phyloP scores from a whole-genome alignment of 2,113 vertebrate genomes.

The Eupsittula cactorum region DNA sequence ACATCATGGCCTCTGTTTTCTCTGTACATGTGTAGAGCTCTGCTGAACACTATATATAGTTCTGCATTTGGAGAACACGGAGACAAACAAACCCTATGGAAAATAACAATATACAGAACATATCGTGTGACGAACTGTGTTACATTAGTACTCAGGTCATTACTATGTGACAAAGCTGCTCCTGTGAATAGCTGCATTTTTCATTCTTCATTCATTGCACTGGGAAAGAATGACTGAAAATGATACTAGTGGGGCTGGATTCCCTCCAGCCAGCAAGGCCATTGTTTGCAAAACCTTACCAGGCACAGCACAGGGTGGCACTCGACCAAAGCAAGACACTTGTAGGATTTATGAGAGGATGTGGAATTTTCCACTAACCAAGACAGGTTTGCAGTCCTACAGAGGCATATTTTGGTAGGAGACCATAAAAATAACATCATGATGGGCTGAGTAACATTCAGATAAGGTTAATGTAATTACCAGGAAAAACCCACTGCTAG shows the following conservation, averaged over 20 bases:
- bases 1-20: background rate
- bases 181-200: conserved; percentile 51
- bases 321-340: background rate
- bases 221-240: conserved; percentile 24
- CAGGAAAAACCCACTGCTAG: conserved; percentile 4
- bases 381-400: background rate
- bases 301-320: background rate
- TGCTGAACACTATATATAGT: background rate
- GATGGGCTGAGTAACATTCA: conserved; percentile 14
- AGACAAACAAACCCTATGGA: background rate
- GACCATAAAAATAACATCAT: background rate
- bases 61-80: background rate
- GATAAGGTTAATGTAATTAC: conserved; percentile 33
- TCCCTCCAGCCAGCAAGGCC: background rate
- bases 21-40: background rate
- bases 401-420: background rate
- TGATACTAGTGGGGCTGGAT: background rate
- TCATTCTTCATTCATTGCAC: conserved; percentile 60
- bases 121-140: background rate
- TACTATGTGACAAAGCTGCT: conserved; percentile 12
- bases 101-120: background rate
- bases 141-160: background rate
- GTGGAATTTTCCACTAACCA: conserved; percentile 51
- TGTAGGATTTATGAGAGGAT: background rate
- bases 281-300: conserved; percentile 39